Evolutionary conservation across 35 echinoderm and acorn worm species (phyloP).

Genomic region (Ophioderma brevispina): DNA sequence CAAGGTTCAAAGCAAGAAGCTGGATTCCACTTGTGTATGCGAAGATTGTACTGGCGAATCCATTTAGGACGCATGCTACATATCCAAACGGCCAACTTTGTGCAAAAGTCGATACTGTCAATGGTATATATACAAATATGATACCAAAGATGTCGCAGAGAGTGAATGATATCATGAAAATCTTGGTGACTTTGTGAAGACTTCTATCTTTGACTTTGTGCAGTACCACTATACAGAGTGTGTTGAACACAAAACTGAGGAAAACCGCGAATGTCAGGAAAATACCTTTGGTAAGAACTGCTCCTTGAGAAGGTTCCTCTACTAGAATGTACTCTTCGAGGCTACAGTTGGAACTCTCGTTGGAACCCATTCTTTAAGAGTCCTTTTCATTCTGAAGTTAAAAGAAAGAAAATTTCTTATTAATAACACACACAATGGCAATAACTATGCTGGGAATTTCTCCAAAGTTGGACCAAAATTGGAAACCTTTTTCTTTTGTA

Average conservation of each 20-base stretch:
- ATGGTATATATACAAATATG: neutral
- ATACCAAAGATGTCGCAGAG: neutral
- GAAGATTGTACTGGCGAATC: neutral
- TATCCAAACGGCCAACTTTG: neutral
- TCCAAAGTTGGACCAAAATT: no score
- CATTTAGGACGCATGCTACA: neutral
- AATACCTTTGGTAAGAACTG: neutral
- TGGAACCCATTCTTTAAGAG: no score
- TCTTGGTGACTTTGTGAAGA: neutral
- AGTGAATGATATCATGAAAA: neutral
- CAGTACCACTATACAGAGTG: neutral
- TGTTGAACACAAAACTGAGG: neutral
- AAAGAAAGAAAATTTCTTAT: no score
- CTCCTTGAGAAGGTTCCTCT: neutral
- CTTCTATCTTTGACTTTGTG: neutral
- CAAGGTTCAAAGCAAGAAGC: neutral
- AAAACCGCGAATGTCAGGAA: neutral
- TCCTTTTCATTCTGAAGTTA: no score
- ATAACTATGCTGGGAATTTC: no score
- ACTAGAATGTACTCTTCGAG: neutral
- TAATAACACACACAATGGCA: no score
- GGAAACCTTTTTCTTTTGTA: no score
- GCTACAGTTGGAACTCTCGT: no score
- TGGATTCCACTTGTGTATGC: neutral
- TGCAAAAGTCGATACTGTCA: neutral